phyloP scores from a whole-genome alignment of 2,888 invertebrate genomes.

The Caenorhabditis panamensis region DNA sequence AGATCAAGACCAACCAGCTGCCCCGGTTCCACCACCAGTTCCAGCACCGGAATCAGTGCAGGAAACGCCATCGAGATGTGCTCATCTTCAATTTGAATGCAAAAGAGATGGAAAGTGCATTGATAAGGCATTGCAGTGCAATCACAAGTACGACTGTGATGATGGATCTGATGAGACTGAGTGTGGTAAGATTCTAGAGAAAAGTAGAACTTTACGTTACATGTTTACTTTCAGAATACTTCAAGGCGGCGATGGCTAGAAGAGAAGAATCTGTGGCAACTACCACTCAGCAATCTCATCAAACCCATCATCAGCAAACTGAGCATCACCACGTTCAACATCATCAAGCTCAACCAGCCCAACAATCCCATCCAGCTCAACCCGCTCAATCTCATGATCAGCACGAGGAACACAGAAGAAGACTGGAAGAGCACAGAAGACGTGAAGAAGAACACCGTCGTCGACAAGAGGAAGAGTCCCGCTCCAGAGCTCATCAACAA shows the following conservation, averaged over 20 bases:
- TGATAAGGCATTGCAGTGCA: slow-evolving; percentile 87
- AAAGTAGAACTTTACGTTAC: not conserved
- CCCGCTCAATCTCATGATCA: slow-evolving; percentile 39
- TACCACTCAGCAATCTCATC: slow-evolving; percentile 29
- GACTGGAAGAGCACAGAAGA: slow-evolving; percentile 45
- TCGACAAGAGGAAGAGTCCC: slow-evolving; percentile 37
- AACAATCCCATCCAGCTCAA: slow-evolving; percentile 36
- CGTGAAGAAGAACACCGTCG: slow-evolving; percentile 46
- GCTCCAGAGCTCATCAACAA: slow-evolving; percentile 21
- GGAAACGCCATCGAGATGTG: slow-evolving; percentile 17
- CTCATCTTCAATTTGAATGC: slow-evolving; percentile 45
- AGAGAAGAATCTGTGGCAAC: slow-evolving; percentile 34
- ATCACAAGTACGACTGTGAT: slow-evolving; percentile 84
- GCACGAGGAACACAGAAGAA: slow-evolving; percentile 42
- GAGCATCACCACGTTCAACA: slow-evolving; percentile 11
- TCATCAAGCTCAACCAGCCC: slow-evolving; percentile 25
- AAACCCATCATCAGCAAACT: slow-evolving; percentile 17
- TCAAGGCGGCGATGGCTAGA: slow-evolving; percentile 69
- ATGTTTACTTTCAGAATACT: slow-evolving; percentile 67
- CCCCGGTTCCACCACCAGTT: slow-evolving; percentile 26
- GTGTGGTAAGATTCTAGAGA: slow-evolving; percentile 86
- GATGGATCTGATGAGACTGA: slow-evolving; percentile 93
- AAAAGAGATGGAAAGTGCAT: slow-evolving; percentile 85
- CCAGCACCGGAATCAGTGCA: slow-evolving; percentile 25
- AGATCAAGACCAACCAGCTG: slow-evolving; percentile 48